A percentile compares a stretch with the other conserved stretches of the same genome.
Evolutionary conservation across 92 coral and sea anemone genomes (phyloP).

Genomic region (Porites lobata): DNA sequence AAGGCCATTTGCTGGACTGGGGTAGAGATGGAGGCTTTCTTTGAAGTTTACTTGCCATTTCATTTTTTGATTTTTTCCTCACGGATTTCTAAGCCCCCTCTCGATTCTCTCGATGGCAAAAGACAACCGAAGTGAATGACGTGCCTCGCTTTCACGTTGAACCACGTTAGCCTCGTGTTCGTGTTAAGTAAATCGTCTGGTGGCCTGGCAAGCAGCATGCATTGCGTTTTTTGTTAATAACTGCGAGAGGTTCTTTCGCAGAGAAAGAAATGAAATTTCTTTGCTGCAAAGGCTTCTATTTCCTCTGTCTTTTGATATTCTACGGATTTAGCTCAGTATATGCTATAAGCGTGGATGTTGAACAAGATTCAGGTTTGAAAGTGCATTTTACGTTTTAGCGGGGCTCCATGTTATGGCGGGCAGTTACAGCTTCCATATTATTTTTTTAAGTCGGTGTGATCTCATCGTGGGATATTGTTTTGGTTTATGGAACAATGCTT

Average conservation of each 20-base stretch:
- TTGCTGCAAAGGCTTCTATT: background rate
- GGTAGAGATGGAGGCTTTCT: conserved; percentile 39
- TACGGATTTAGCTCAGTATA: background rate
- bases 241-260: background rate
- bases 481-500: conserved; percentile 13
- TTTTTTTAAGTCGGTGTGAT: background rate
- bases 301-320: background rate
- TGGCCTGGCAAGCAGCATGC: conserved; percentile 16
- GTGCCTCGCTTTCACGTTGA: conserved; percentile 40
- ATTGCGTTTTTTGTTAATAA: background rate
- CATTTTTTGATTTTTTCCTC: conserved; percentile 21
- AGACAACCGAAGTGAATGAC: background rate
- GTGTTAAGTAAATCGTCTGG: background rate
- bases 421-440: too few relatives aligned
- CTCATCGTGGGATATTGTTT: conserved; percentile 13
- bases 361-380: conserved; percentile 35
- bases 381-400: background rate
- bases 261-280: background rate
- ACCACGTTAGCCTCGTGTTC: background rate
- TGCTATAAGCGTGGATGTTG: conserved; percentile 20
- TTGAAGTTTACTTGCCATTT: conserved; percentile 54
- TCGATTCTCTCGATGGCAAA: background rate
- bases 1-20: conserved; percentile 34
- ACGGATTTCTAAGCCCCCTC: background rate
- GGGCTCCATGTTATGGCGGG: background rate